These are phyloP conservation scores for Pandion haliaetus DNA, from an alignment of 2,113 vertebrate genomes.

Conservation along the genomic window DNA sequence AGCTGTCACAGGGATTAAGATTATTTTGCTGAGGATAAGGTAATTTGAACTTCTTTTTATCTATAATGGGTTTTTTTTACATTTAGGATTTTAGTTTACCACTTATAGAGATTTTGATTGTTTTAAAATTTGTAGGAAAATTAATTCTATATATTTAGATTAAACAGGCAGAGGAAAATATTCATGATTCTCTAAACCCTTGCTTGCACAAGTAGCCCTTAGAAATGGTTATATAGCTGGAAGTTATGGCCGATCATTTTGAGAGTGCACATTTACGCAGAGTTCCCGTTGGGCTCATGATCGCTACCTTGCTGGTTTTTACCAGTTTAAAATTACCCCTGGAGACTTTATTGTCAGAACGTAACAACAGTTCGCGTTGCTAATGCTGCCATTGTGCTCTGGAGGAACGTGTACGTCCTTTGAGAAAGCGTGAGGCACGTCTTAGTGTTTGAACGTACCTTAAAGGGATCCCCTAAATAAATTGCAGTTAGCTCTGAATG, in stretches of 20 bases:
- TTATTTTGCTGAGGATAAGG: background rate
- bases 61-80: no score
- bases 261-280: background rate
- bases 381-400: background rate
- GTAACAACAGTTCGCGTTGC: background rate
- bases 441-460: no score
- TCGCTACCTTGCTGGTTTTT: background rate
- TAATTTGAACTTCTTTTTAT: background rate
- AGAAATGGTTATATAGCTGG: background rate
- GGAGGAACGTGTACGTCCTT: background rate
- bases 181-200: background rate
- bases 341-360: background rate
- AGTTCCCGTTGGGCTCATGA: background rate
- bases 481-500: rapidly evolving
- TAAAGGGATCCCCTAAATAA: no score
- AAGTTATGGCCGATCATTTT: background rate
- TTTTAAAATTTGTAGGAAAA: background rate
- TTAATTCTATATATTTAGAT: background rate
- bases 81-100: background rate
- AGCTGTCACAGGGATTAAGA: background rate
- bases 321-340: background rate
- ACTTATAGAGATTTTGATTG: background rate
- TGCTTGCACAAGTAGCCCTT: background rate
- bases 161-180: background rate
- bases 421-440: background rate